Percentiles rank a stretch among this genome's conserved stretches.
These are phyloP conservation scores for Discoglossus pictus DNA, from an alignment of 2,797 vertebrate species.

Conservation along the genomic window DNA sequence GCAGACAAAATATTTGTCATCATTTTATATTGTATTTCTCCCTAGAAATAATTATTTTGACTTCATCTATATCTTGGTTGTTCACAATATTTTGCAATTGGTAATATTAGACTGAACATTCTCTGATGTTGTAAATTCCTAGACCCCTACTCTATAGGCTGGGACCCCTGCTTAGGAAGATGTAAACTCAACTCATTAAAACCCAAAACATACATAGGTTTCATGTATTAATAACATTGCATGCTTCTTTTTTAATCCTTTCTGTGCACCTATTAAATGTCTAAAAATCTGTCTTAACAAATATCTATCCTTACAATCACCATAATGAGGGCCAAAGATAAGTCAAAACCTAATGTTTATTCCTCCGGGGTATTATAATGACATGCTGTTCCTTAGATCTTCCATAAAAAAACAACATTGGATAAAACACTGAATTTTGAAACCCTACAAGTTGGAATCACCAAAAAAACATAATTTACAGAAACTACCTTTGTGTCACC, in stretches of 20 bases:
- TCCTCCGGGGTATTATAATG: conserved; percentile 23
- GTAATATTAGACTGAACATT: no score
- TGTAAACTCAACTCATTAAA: conserved; percentile 9
- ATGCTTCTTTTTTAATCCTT: background rate
- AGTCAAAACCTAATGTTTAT: conserved; percentile 27
- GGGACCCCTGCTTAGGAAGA: no score
- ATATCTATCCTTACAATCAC: conserved; percentile 1
- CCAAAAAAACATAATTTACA: conserved; percentile 11
- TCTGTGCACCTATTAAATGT: conserved; percentile 21
- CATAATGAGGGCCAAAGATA: conserved; percentile 36
- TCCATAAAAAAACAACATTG: conserved; percentile 25
- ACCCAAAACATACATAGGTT: background rate
- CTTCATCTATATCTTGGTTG: no score
- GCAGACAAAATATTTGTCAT: no score
- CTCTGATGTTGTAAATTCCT: no score
- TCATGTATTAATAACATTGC: background rate
- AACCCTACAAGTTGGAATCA: conserved; percentile 29
- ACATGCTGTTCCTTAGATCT: conserved; percentile 33
- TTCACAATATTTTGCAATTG: no score
- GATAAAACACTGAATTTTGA: conserved; percentile 18
- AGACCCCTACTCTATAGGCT: no score
- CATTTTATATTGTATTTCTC: no score
- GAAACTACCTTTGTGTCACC: conserved; percentile 3
- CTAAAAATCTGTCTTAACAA: conserved; percentile 10
- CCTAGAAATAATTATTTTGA: no score